A percentile compares a stretch with the other conserved stretches of the same genome.
Conservation (phyloP, 2,797 vertebrate genomes). For the Pampus argenteus region DNA sequence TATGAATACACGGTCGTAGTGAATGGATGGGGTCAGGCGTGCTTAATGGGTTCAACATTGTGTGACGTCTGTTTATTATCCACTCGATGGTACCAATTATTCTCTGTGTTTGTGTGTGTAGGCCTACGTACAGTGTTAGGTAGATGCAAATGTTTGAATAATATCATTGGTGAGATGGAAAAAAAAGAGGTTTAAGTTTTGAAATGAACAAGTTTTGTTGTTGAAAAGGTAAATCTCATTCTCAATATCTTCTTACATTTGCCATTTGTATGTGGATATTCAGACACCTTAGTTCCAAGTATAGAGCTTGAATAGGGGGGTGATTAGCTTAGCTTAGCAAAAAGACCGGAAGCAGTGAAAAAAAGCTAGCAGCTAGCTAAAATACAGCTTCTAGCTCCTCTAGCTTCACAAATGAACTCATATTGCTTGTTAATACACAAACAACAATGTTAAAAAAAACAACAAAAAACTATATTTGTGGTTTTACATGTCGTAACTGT, state of each 20-base stretch:
- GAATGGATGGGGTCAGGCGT: slow-evolving; percentile 29
- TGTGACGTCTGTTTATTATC: slow-evolving; percentile 47
- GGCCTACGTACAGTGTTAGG: slow-evolving; percentile 6
- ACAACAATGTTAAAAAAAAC: not conserved
- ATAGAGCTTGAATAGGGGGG: not conserved
- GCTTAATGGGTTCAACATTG: slow-evolving; percentile 23
- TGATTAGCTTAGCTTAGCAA: not conserved
- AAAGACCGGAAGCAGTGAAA: too few relatives aligned
- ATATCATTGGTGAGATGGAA: slow-evolving; percentile 2
- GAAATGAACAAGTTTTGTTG: not conserved
- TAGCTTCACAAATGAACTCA: not conserved
- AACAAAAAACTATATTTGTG: too few relatives aligned
- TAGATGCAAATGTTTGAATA: slow-evolving; percentile 18
- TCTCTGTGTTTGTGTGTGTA: slow-evolving; percentile 17
- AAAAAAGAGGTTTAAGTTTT: not conserved
- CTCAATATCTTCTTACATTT: not conserved
- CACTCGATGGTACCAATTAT: slow-evolving; percentile 10
- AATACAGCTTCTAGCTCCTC: not conserved
- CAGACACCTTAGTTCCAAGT: not conserved
- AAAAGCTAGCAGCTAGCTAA: not conserved
- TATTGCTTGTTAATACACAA: not conserved
- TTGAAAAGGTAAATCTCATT: not conserved
- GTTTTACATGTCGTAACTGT: not conserved
- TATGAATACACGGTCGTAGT: slow-evolving; percentile 35
- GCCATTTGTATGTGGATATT: not conserved